Evolutionary conservation across 2,113 vertebrate genomes (phyloP), one percentile per base, ranked within the genome.

Genomic region (Pseudopipra pipra): DNA sequence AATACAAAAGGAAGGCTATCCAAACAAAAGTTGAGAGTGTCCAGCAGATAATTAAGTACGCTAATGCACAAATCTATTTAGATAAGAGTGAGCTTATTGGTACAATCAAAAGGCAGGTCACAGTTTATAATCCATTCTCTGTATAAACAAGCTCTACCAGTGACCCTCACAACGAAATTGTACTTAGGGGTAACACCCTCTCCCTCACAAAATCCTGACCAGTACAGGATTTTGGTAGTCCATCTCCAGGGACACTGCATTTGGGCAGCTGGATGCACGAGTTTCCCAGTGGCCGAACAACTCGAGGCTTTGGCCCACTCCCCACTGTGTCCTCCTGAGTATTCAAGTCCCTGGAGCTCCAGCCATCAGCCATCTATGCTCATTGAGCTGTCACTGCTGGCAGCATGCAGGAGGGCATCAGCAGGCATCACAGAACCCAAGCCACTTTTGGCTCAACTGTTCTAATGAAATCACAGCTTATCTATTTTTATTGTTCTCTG

Each of bases 381-480:
- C 41, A 52, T 0, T 0, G 71, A 75, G 72, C 37, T 37, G 22
- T 8, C 27, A 37, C 12, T 52, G 59, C 67, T 33, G 39, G 56
- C 1, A 14, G 31, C 55, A 39, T 1, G 1, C 41, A 72, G 62
- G 24, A 85, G 33, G 33, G 35, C 37, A 90, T 30, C 65, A 31
- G 47, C 16, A 51, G 35, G 28, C 66, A 77, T 5, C 75, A 61
- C 1, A 46, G 27, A 87, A 46, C 28, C 52, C 79, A 49, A 24
- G 18, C 5, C 14, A 84, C 24, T 30, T 77, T 15, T 46, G 62
- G 62, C 37, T 75, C 75, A 76, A 66, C 28, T 51, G 52, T 44
- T 87, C 31, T 68, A 93, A 92, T 81, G 66, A 84, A 95, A 90
- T 72, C 88, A 92, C 92, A 96, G 62, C 56, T 94, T 68, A 68